phyloP scores from a whole-genome alignment of 2,797 vertebrate genomes.

The Enteromius paludinosus region DNA sequence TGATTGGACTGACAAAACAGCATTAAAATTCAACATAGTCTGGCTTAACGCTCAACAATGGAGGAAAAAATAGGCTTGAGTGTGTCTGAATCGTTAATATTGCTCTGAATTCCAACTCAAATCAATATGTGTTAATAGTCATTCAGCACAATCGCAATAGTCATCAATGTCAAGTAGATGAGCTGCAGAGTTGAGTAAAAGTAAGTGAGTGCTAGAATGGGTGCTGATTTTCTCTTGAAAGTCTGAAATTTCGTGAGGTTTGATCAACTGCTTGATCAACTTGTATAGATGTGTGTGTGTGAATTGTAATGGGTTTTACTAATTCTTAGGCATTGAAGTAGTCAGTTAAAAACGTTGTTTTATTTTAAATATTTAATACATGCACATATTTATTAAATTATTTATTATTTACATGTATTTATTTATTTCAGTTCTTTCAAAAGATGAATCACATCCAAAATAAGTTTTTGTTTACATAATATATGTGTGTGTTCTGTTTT shows the following conservation, averaged over 20 bases:
- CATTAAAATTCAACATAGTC: constrained; percentile 51
- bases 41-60: constrained; percentile 29
- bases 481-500: no score
- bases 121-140: constrained; percentile 38
- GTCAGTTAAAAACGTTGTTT: neutral
- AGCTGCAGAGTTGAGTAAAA: constrained; percentile 37
- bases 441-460: no score
- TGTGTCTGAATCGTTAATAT: constrained; percentile 27
- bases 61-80: constrained; percentile 24
- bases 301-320: neutral
- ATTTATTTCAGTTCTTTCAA: no score
- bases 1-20: constrained; percentile 52
- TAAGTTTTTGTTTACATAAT: no score
- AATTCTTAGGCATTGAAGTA: neutral
- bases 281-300: neutral
- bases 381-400: neutral
- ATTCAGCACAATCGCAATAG: neutral
- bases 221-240: neutral
- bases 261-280: neutral
- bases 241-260: constrained; percentile 9
- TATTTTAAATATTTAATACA: neutral
- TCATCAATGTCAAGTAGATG: constrained; percentile 34
- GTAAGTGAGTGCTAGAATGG: constrained; percentile 25
- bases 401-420: neutral
- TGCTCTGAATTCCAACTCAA: constrained; percentile 20